Percentiles rank a stretch among this genome's conserved stretches.
These are phyloP conservation scores for Corythaixoides concolor DNA, from an alignment of 2,113 vertebrate genomes.

Conservation along the genomic window DNA sequence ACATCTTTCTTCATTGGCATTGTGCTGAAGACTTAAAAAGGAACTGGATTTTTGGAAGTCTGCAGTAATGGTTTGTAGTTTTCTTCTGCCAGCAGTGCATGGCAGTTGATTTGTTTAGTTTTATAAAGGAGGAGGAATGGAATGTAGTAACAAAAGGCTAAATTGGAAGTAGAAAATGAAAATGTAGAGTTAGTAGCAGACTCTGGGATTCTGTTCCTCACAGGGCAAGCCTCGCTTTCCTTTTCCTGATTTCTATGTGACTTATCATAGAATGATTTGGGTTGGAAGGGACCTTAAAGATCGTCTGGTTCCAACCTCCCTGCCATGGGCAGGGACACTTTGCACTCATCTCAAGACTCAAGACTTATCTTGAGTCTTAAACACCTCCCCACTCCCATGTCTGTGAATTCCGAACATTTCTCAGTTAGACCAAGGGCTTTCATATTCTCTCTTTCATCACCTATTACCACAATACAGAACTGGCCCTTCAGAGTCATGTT, in stretches of 20 bases:
- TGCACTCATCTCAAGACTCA: too few species aligned
- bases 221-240: not conserved
- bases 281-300: too few species aligned
- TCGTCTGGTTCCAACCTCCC: too few species aligned
- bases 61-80: not conserved
- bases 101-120: not conserved
- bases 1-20: not conserved
- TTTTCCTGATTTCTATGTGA: not conserved
- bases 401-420: not conserved
- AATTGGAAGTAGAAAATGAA: not conserved
- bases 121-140: not conserved
- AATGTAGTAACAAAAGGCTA: not conserved
- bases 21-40: not conserved
- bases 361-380: not conserved
- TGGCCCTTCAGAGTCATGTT: not conserved
- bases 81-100: not conserved
- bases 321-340: too few species aligned
- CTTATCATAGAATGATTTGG: not conserved
- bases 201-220: not conserved
- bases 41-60: not conserved
- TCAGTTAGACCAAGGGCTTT: not conserved
- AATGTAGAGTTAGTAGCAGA: not conserved
- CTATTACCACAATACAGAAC: not conserved
- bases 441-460: not conserved
- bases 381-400: accelerated